Evolutionary conservation across 2,797 vertebrate species (phyloP).

Genomic region (Leptatherina wallacei): DNA sequence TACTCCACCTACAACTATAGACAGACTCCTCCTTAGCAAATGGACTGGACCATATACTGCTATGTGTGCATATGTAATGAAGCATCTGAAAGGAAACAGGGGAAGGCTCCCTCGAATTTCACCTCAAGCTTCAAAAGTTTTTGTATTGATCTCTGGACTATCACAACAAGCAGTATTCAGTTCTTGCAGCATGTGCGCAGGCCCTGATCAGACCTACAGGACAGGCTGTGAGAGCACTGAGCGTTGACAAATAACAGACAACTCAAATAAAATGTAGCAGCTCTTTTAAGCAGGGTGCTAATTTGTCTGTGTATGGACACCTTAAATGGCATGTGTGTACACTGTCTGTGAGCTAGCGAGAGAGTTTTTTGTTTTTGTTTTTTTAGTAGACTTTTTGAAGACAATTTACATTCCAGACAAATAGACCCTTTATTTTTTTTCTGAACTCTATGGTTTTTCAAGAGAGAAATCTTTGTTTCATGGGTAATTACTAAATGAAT

Average conservation of each 20-base stretch:
- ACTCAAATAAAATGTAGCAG: conserved; percentile 43
- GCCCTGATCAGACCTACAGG: conserved; percentile 35
- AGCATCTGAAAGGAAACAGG: conserved; percentile 49
- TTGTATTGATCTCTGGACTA: conserved; percentile 43
- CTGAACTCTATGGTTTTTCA: conserved; percentile 72
- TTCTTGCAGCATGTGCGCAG: conserved; percentile 37
- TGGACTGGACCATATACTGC: conserved; percentile 43
- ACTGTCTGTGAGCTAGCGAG: conserved; percentile 74
- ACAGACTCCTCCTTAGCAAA: conserved; percentile 49
- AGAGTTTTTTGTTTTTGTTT: conserved; percentile 71
- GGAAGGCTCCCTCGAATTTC: conserved; percentile 36
- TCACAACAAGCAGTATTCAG: conserved; percentile 49
- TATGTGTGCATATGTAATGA: conserved; percentile 40
- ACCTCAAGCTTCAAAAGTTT: conserved; percentile 55
- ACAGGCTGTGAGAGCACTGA: conserved; percentile 40
- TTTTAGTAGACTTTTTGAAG: conserved; percentile 78
- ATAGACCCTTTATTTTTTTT: conserved; percentile 80
- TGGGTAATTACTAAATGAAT: conserved; percentile 81
- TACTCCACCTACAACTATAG: conserved; percentile 50
- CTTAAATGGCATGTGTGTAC: conserved; percentile 74
- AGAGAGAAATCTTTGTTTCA: conserved; percentile 74
- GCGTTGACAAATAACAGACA: conserved; percentile 48
- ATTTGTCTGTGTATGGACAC: conserved; percentile 68
- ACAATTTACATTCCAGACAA: conserved; percentile 81
- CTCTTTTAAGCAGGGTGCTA: conserved; percentile 70